These are phyloP conservation scores for Orussus abietinus DNA, from an alignment of 1,140 invertebrate genomes.

Conservation along the genomic window DNA sequence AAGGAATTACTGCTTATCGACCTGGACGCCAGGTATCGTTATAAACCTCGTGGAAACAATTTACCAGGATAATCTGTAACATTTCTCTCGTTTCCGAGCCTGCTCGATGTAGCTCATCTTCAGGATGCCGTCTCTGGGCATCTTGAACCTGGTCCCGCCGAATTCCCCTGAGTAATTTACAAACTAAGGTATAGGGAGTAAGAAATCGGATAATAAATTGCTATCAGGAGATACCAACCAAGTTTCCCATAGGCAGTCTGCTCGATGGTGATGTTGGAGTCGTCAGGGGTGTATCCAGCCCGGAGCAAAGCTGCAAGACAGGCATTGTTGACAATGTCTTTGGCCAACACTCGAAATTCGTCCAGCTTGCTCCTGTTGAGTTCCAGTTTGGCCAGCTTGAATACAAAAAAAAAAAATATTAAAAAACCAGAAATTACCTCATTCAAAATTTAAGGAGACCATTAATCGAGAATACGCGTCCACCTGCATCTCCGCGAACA, in stretches of 20 bases:
- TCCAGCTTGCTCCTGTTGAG: conserved; percentile 53
- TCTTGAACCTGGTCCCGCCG: conserved; percentile 33
- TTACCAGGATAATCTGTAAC: conserved; percentile 66
- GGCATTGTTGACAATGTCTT: conserved; percentile 64
- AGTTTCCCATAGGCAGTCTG: conserved; percentile 38
- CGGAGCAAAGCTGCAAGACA: conserved; percentile 70
- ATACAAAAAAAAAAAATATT: conserved; percentile 12
- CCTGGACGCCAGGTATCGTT: no score
- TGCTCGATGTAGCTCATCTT: conserved; percentile 81
- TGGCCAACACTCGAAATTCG: conserved; percentile 59
- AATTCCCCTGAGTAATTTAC: conserved; percentile 9
- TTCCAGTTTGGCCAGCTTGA: conserved; percentile 56
- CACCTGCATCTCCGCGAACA: conserved; percentile 66
- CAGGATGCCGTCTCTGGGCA: conserved; percentile 43
- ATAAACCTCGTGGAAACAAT: conserved; percentile 6
- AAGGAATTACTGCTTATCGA: no score
- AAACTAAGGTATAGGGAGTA: no score
- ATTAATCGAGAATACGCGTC: neutral
- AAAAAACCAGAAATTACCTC: conserved; percentile 4
- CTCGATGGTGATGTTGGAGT: conserved; percentile 51
- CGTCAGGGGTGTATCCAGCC: conserved; percentile 69
- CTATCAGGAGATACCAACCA: no score
- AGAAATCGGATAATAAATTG: no score
- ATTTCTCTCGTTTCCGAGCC: conserved; percentile 73
- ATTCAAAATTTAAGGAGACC: neutral